Conservation (phyloP, 1,140 invertebrate genomes). For the Euglossa dilemma region DNA sequence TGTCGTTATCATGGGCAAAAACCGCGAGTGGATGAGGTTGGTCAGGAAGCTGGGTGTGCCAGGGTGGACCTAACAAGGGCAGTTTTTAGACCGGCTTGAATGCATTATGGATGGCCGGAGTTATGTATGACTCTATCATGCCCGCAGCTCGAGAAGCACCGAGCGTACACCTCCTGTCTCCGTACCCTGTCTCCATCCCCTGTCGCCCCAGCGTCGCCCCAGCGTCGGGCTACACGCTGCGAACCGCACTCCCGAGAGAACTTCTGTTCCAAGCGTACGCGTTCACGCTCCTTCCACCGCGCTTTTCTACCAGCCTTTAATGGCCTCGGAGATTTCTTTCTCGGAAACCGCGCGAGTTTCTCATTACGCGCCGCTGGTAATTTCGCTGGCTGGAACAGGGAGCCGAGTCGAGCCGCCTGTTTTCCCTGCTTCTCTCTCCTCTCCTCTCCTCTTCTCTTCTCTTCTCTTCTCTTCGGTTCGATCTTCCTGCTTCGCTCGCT, state of each 20-base stretch:
- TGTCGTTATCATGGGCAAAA: conserved; percentile 67
- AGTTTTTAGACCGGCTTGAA: conserved; percentile 75
- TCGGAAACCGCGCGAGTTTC: conserved; percentile 72
- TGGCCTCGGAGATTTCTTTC: conserved; percentile 77
- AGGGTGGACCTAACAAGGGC: conserved; percentile 75
- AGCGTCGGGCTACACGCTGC: neutral
- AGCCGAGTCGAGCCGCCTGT: fast-evolving
- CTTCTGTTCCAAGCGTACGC: conserved; percentile 24
- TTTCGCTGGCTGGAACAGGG: conserved; percentile 17
- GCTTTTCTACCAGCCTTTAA: conserved; percentile 66
- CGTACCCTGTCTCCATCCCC: neutral
- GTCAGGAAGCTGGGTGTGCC: conserved; percentile 65
- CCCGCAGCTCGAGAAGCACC: conserved; percentile 18
- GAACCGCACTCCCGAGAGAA: neutral
- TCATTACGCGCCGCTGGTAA: conserved; percentile 65
- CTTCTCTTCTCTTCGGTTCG: too few species aligned
- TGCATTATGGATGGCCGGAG: conserved; percentile 79
- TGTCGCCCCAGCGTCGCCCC: neutral
- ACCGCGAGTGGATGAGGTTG: conserved; percentile 42
- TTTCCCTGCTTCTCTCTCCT: neutral
- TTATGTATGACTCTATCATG: conserved; percentile 80
- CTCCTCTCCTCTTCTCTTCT: too few species aligned
- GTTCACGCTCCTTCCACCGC: conserved; percentile 7
- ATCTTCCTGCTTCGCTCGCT: too few species aligned
- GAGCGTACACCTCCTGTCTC: neutral